Percentiles rank a stretch among this genome's conserved stretches.
Evolutionary conservation across 2,113 vertebrate genomes (phyloP).

Genomic region (Colius striatus): DNA sequence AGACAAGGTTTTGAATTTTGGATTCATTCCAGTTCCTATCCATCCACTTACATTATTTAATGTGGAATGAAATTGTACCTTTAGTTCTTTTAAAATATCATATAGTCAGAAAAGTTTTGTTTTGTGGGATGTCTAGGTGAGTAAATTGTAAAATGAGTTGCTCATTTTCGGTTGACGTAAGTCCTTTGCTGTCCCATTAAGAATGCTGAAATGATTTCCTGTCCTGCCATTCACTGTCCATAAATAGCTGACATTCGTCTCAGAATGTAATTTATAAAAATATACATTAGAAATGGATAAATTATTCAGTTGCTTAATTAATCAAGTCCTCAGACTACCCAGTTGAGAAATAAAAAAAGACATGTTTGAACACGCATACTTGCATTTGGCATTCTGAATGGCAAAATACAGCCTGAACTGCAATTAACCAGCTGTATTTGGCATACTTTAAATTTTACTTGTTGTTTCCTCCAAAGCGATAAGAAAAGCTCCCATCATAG

Average conservation of each 20-base stretch:
- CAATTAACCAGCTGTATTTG: conserved; percentile 21
- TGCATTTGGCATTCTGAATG: not conserved
- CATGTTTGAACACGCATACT: not conserved
- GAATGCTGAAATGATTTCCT: conserved; percentile 60
- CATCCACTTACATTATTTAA: conserved; percentile 8
- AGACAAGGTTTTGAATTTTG: not conserved
- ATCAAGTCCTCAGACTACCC: conserved; percentile 20
- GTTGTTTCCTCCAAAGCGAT: conserved; percentile 10
- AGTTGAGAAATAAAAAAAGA: not conserved
- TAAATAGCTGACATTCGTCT: not conserved
- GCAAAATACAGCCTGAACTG: not conserved
- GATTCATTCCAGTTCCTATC: not conserved
- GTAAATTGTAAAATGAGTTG: not conserved
- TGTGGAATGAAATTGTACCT: conserved; percentile 24
- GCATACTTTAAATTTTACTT: not conserved
- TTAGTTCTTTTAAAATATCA: not conserved
- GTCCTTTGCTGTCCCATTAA: conserved; percentile 22
- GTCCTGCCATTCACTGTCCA: not conserved
- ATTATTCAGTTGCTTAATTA: conserved; percentile 64
- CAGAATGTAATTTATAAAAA: conserved; percentile 56
- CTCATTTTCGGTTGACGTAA: conserved; percentile 42
- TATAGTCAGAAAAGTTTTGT: not conserved
- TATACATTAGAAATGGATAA: conserved; percentile 45
- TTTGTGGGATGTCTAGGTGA: conserved; percentile 16
- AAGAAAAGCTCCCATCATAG: not conserved